Base-by-base conservation (phyloP, 2,888 invertebrate genomes). In the Agonopterix heracliana region DNA sequence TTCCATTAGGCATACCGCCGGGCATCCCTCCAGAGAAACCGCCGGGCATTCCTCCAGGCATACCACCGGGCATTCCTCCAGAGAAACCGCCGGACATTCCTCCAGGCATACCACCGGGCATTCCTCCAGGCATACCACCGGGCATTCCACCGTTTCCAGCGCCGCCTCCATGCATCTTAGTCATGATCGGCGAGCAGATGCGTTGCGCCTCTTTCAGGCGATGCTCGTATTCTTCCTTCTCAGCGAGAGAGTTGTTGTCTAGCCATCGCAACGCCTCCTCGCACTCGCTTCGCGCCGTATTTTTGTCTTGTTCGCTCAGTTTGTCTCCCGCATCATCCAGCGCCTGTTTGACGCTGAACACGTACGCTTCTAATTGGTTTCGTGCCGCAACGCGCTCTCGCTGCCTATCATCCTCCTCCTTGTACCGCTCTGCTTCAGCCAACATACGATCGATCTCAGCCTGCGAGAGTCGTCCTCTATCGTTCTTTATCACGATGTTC, bases 391-490 rank as follows among this genome's bases (percentile, higher is more conserved):
- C 89, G 40, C 91, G 81, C 50, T 92, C 90, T 7, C 90, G 80
- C 54, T 92, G 92, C 57, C 89, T 87, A 46, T 91, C 90, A 63
- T 93, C 93, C 61, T 93, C 93, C 14, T 91, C 92, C 34, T 89
- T 88, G 71, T 92, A 93, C 47, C 81, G 83, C 61, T 93, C 93
- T 0, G 93, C 93, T 49, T 93, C 93, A 11, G 83, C 72, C 42
- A 93, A 75, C 93, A 93, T 94, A 51, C 91, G 85, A 53, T 94
- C 93, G 53, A 94, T 94, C 64, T 94, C 94, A 34, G 91, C 91
- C 66, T 93, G 93, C 10, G 93, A 92, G 43, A 94, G 79, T 5
- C 94, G 87, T 0, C 94, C 93, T 67, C 92, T 93, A 78, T 94
- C 93, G 74, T 94, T 94, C 63, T 92, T 93, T 54, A 95, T 95